Conservation (phyloP, 2,113 vertebrate species). For the Rhea pennata region DNA sequence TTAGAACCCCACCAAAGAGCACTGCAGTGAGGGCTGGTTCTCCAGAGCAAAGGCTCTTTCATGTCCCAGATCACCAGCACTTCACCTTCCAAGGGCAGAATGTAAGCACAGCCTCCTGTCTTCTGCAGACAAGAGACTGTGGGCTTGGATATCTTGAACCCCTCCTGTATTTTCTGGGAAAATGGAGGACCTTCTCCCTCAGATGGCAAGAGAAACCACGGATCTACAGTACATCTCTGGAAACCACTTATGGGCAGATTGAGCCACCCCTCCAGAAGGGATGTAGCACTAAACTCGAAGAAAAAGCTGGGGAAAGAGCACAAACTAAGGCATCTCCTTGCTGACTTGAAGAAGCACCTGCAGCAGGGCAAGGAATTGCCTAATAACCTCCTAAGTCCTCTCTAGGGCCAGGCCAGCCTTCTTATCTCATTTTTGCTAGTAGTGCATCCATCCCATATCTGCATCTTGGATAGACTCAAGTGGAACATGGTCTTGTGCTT, state of each 20-base stretch:
- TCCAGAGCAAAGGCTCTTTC: not conserved
- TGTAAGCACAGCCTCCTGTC: not conserved
- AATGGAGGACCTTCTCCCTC: not conserved
- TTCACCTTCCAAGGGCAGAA: not conserved
- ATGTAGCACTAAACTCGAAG: too few relatives aligned
- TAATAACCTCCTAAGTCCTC: fast-evolving
- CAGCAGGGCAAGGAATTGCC: not conserved
- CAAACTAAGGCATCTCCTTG: not conserved
- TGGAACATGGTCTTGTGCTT: not conserved
- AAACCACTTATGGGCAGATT: not conserved
- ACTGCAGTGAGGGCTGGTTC: too few relatives aligned
- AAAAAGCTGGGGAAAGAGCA: not conserved
- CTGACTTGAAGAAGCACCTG: not conserved
- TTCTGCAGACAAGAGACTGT: not conserved
- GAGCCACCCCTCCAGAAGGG: not conserved
- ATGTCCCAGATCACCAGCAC: too few relatives aligned
- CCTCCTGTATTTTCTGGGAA: not conserved
- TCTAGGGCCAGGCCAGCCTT: not conserved
- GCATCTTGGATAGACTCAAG: not conserved
- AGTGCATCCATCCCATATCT: fast-evolving
- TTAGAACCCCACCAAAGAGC: not conserved
- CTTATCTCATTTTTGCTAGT: not conserved
- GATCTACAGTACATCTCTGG: not conserved
- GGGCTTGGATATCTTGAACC: not conserved
- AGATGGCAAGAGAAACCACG: not conserved